Evolutionary conservation across 2,888 invertebrate genomes (phyloP).

Genomic region (Auanema freiburgensis): DNA sequence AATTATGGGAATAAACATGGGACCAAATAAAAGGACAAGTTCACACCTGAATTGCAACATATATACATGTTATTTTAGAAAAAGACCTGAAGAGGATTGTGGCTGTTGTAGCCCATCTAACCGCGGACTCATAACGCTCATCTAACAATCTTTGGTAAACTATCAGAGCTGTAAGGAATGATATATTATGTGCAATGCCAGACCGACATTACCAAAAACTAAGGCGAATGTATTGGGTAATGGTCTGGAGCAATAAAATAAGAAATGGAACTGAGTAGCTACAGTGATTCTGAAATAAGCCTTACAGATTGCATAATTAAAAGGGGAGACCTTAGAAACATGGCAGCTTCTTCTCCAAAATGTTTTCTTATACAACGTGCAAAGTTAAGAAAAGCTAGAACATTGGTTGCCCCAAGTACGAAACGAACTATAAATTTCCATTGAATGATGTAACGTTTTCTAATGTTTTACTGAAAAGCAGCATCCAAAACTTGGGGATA

Average conservation of each 20-base stretch:
- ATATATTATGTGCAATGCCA: slow-evolving; percentile 15
- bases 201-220: slow-evolving; percentile 76
- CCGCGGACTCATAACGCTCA: slow-evolving; percentile 72
- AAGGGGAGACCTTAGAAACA: slow-evolving; percentile 41
- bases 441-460: neutral
- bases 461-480: slow-evolving; percentile 42
- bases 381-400: slow-evolving; percentile 77
- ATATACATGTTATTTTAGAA: neutral
- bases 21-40: slow-evolving; percentile 77
- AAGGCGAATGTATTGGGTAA: slow-evolving; percentile 92
- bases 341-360: slow-evolving; percentile 78
- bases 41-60: slow-evolving; percentile 73
- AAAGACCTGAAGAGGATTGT: slow-evolving; percentile 47
- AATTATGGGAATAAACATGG: slow-evolving; percentile 81
- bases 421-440: slow-evolving; percentile 77
- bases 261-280: slow-evolving; percentile 92
- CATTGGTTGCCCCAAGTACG: slow-evolving; percentile 77
- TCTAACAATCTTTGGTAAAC: slow-evolving; percentile 84
- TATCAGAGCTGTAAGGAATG: slow-evolving; percentile 76
- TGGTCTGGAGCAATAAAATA: slow-evolving; percentile 91
- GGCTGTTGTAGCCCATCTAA: slow-evolving; percentile 69
- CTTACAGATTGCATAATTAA: neutral
- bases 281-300: slow-evolving; percentile 70
- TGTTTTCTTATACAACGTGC: slow-evolving; percentile 76
- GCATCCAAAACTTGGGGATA: slow-evolving; percentile 53